Base-by-base conservation (phyloP, 2,888 invertebrate genomes). In the Eulithis testata region DNA sequence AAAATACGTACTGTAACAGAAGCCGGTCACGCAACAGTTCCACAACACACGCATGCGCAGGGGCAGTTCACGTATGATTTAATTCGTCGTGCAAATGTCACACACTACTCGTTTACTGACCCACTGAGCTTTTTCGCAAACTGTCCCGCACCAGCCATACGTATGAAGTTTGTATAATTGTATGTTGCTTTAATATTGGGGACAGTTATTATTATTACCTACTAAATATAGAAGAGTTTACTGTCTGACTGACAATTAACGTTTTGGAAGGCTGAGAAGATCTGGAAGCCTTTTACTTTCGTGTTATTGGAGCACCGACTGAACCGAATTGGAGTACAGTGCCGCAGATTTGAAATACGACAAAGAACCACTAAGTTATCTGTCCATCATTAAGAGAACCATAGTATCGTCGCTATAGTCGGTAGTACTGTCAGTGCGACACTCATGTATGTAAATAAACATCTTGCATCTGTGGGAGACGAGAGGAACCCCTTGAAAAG, bases 41-140 rank as follows among this genome's bases (percentile, higher is more conserved):
- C 51, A 61, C 70, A 72, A 74, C 47, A 40, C 52, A 70, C 62
- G 72, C 55, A 63, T 57, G 69, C 62, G 72, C 58, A 70, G 56
- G 68, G 60, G 72, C 58, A 70, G 58, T 66, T 65, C 54, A 50
- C 60, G 65, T 67, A 71, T 68, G 73, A 68, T 71, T 72, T 73
- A 72, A 76, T 74, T 74, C 72, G 55, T 68, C 63, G 73, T 56
- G 63, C 68, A 77, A 80, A 79, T 79, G 79, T 77, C 81, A 80
- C 52, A 78, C 54, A 66, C 60, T 58, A 75, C 72, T 71, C 72
- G 73, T 72, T 79, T 71, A 54, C 60, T 85, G 88, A 87, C 89
- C 87, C 77, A 85, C 82, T 85, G 72, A 84, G 76, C 82, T 87
- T 89, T 85, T 73, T 69, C 82, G 63, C 62, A 59, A 36, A 36